Base-by-base conservation (phyloP, 2,113 vertebrate species). In the Daphoenositta chrysoptera region DNA sequence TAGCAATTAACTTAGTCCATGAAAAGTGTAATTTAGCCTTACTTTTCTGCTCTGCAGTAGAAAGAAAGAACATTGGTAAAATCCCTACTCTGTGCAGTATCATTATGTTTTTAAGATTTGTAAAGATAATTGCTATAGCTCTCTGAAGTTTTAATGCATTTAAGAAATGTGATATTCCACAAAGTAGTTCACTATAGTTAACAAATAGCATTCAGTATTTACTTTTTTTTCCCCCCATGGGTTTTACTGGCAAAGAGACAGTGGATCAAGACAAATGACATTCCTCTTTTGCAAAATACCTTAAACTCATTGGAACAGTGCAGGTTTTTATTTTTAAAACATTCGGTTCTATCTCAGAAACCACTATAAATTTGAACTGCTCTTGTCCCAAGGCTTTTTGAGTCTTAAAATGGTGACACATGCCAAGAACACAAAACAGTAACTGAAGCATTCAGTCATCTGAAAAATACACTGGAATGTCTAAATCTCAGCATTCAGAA, bases 391-490 rank as follows among this genome's bases (percentile, higher is more conserved):
- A 78, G 68, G 45, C 33, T 42, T 80, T 45, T 48, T 27, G 17
- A 85, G 58, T 83, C 60, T 83, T 93, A 81, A 57, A 88, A 77
- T 70, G 22, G 33, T 91, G 84, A 66, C 79, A 58, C 65, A 79
- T 76, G 84, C 60, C 71, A 94, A 83, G 63, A 88, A 20, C 53
- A 88, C 7, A 79, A 76, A 76, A 81, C 44, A 56, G 75, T 78
- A 78, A 91, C 44, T 64, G 69, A 91, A 87, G 76, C 35, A 76
- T 63, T 94, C 83, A 66, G 28, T 92, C 90, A 94, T 90, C 64
- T 89, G 93, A 93, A 90, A 93, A 95, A 90, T 79, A 53, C 15
- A 50, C 54, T 87, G 83, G 83, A 86, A 83, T 76, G 94, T 92
- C 65, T 51, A 93, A 87, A 85, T 97, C 91, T 86, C 72, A 78